A percentile compares a stretch with the other conserved stretches of the same genome.
Conservation (phyloP, 2,888 invertebrate species). For the Eulithis testata region DNA sequence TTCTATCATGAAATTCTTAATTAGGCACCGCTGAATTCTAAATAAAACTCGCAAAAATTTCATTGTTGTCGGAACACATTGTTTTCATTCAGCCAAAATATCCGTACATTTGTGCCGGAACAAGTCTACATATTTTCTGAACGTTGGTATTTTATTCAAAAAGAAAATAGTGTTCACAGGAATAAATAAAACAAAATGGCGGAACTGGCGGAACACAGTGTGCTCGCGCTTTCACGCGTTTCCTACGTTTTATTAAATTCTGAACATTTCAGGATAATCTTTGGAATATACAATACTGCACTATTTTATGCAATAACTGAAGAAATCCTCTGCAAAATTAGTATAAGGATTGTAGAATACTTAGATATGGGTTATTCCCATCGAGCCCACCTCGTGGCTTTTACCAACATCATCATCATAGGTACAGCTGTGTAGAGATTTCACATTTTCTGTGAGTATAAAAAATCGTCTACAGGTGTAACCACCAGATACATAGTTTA, state of each 20-base stretch:
- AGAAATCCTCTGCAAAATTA: too few species aligned
- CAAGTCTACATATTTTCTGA: conserved; percentile 33
- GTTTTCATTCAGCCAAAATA: conserved; percentile 22
- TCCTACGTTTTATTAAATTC: conserved; percentile 38
- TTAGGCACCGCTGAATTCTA: background rate
- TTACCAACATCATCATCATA: too few species aligned
- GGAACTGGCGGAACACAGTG: conserved; percentile 37
- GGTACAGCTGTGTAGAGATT: background rate
- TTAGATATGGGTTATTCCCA: too few species aligned
- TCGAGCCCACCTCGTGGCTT: too few species aligned
- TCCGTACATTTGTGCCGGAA: conserved; percentile 27
- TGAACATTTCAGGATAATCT: conserved; percentile 11
- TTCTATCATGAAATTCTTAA: background rate
- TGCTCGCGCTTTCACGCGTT: conserved; percentile 37
- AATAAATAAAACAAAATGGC: conserved; percentile 38
- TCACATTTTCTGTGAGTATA: background rate
- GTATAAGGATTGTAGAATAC: too few species aligned
- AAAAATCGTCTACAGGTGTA: background rate
- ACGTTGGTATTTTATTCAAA: conserved; percentile 31
- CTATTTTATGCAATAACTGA: background rate
- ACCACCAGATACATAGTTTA: background rate
- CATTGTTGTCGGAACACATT: conserved; percentile 17
- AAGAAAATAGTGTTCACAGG: conserved; percentile 33
- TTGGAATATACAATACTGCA: conserved; percentile 4
- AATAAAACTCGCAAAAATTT: conserved; percentile 7